Base-by-base conservation (phyloP, 2,888 invertebrate species). In the Crossocerus cetratus region DNA sequence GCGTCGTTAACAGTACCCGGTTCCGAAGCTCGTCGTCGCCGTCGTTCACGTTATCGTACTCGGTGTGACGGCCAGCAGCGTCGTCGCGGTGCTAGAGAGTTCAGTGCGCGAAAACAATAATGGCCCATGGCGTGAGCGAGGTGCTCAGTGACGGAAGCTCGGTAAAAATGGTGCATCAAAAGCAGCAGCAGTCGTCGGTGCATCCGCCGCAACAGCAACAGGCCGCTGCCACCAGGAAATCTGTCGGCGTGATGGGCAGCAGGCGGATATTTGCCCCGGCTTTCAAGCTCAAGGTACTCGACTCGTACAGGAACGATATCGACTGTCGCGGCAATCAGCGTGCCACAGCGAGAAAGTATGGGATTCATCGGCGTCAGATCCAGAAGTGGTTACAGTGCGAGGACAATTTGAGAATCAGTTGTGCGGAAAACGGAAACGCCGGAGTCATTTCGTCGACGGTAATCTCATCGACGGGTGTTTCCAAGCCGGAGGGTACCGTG, bases 371-470 rank as follows among this genome's bases (percentile, higher is more conserved):
- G 69, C 93, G 97, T 71, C 97, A 97, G 91, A 97, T 97, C 83
- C 97, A 97, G 91, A 97, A 97, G 92, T 97, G 97, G 97, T 91
- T 97, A 80, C 97, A 97, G 91, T 96, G 95, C 86, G 96, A 96
- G 90, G 93, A 94, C 74, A 94, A 94, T 88, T 91, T 97, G 77
- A 93, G 96, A 84, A 95, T 94, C 74, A 94, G 94, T 83, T 94
- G 96, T 75, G 92, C 91, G 64, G 93, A 93, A 85, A 88, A 62
- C 23, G 78, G 76, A 5, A 83, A 71, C 54, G 45, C 53, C 42
- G 72, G 44, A 16, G 57, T 53, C n/a, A 57, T 76, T 5, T 67
- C 78, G 56, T 66, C 73, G 53, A 71, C 75, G 57, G 65, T 69
- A 74, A 71, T 69, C n/a, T 61, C 80, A 23, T 16, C 82, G 22